These are phyloP conservation scores for Anastrepha obliqua DNA, from an alignment of 1,140 invertebrate genomes.

Conservation along the genomic window DNA sequence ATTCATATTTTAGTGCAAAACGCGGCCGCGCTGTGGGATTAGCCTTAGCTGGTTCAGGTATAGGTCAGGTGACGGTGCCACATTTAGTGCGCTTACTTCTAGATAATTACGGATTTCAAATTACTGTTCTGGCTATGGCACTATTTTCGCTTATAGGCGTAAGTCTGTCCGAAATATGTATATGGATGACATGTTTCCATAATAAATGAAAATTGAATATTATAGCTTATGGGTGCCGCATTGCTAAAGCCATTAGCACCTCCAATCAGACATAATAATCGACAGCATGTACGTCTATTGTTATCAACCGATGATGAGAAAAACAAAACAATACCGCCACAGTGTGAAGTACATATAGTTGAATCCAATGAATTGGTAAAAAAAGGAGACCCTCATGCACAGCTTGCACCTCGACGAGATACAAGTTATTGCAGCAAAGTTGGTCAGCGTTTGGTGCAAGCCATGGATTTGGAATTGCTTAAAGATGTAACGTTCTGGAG, in stretches of 20 bases:
- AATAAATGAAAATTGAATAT: not conserved
- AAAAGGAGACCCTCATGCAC: not conserved
- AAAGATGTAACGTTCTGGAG: slow-evolving; percentile 79
- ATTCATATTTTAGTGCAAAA: slow-evolving; percentile 82
- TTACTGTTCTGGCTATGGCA: slow-evolving; percentile 79
- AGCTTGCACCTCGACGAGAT: not conserved
- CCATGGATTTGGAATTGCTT: slow-evolving; percentile 79
- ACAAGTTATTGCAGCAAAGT: slow-evolving; percentile 60
- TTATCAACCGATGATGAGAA: slow-evolving; percentile 61
- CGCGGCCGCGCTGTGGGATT: slow-evolving; percentile 82
- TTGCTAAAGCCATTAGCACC: slow-evolving; percentile 65
- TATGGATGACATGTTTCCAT: slow-evolving; percentile 1
- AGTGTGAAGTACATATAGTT: slow-evolving; percentile 58
- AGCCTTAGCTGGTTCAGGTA: slow-evolving; percentile 82
- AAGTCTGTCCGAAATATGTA: slow-evolving; percentile 60
- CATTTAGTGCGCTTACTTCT: slow-evolving; percentile 79
- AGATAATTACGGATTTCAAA: slow-evolving; percentile 77
- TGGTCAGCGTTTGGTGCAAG: slow-evolving; percentile 64
- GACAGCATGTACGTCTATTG: slow-evolving; percentile 63
- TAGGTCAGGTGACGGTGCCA: slow-evolving; percentile 85
- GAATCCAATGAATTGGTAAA: slow-evolving; percentile 27
- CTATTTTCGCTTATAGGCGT: slow-evolving; percentile 79
- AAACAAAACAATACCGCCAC: slow-evolving; percentile 17
- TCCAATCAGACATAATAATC: slow-evolving; percentile 65
- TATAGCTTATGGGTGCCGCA: slow-evolving; percentile 70